Evolutionary conservation across 1,140 invertebrate genomes (phyloP).

Genomic region (Euura saliciscinereae): DNA sequence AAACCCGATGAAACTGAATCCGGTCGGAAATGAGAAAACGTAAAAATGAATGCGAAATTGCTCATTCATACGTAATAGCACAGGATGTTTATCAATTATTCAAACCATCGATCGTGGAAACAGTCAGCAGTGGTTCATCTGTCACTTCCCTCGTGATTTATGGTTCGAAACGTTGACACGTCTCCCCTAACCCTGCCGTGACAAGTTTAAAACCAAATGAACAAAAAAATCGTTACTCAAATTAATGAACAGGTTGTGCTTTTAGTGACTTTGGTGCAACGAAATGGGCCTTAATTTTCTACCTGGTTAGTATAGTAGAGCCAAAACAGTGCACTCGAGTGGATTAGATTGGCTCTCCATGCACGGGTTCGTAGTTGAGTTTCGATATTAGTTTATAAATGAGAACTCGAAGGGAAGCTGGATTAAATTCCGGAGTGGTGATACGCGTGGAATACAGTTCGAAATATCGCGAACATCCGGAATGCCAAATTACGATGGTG

Average conservation of each 20-base stretch:
- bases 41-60: background rate
- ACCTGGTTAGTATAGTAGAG: background rate
- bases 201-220: background rate
- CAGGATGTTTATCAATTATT: background rate
- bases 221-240: background rate
- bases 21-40: background rate
- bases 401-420: background rate
- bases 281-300: background rate
- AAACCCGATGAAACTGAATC: background rate
- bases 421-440: background rate
- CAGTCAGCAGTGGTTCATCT: background rate
- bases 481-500: too few species aligned
- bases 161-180: background rate
- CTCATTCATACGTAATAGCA: background rate
- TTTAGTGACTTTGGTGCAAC: too few species aligned
- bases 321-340: background rate
- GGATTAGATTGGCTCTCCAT: background rate
- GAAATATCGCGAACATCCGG: too few species aligned
- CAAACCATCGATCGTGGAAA: background rate
- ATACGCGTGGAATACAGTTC: too few species aligned
- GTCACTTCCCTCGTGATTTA: background rate
- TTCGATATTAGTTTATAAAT: conserved; percentile 6
- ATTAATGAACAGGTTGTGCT: too few species aligned
- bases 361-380: background rate
- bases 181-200: background rate